phyloP scores from a whole-genome alignment of 2,113 vertebrate genomes.

The Saccopteryx bilineata region DNA sequence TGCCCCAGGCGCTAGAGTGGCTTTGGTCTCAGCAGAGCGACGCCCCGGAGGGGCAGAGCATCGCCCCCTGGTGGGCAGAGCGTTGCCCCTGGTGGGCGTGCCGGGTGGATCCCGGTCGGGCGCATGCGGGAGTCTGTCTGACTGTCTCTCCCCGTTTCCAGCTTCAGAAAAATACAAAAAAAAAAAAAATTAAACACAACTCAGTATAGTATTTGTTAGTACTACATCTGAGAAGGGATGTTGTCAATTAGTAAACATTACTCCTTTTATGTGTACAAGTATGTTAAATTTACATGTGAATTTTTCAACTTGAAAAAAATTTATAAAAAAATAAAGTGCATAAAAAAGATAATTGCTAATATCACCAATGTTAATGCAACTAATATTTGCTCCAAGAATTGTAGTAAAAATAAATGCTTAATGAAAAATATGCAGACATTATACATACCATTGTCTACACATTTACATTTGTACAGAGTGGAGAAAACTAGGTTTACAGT shows the following conservation, averaged over 20 bases:
- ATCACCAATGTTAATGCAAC: background rate
- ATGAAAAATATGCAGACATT: background rate
- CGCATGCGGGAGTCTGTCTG: too few relatives aligned
- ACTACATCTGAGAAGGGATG: background rate
- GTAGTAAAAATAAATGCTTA: background rate
- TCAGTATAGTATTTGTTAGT: background rate
- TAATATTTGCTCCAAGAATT: background rate
- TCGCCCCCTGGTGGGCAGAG: too few relatives aligned
- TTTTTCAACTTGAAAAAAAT: background rate
- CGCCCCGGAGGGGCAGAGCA: too few relatives aligned
- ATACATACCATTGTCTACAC: background rate
- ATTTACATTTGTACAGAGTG: background rate
- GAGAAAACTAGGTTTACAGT: background rate
- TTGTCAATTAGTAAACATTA: slow-evolving; percentile 4
- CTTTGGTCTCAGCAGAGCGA: too few relatives aligned
- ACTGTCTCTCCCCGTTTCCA: too few relatives aligned
- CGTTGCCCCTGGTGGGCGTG: too few relatives aligned
- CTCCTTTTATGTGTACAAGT: background rate
- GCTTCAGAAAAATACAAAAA: too few relatives aligned
- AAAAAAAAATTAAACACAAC: background rate
- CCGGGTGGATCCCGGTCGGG: too few relatives aligned
- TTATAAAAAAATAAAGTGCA: background rate
- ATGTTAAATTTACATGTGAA: background rate
- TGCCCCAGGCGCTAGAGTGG: too few relatives aligned
- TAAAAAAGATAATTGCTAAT: background rate